Evolutionary conservation across 2,888 invertebrate species (phyloP).

Genomic region (Cephalotes varians): DNA sequence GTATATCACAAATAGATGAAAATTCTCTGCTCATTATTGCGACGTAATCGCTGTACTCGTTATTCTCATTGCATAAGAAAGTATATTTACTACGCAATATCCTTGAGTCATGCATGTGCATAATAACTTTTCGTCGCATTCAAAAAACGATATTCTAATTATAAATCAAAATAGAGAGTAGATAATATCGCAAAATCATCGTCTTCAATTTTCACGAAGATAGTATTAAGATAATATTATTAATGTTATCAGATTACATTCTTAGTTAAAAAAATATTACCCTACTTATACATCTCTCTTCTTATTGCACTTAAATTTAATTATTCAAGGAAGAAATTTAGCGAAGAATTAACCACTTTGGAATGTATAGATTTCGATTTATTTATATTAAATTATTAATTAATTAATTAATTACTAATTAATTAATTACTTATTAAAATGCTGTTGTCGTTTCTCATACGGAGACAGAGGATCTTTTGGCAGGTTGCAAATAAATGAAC

Average conservation of each 20-base stretch:
- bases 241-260: background rate
- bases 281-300: background rate
- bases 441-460: background rate
- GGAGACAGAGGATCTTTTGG: background rate
- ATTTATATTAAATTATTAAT: no score
- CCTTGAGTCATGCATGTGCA: conserved; percentile 55
- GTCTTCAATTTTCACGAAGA: background rate
- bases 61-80: background rate
- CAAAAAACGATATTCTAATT: background rate
- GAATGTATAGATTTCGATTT: background rate
- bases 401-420: no score
- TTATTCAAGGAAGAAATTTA: background rate
- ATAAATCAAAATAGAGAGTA: background rate
- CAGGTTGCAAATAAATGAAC: background rate
- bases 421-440: background rate
- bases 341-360: background rate
- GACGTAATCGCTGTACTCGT: background rate
- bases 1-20: background rate
- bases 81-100: conserved; percentile 56
- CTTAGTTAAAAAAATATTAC: background rate
- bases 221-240: background rate
- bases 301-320: background rate
- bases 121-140: conserved; percentile 23
- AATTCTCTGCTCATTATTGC: background rate
- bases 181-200: background rate